Evolutionary conservation across 2,113 vertebrate species (phyloP), one percentile per base, ranked within the genome.

Genomic region (Mesoclemmys tuberculata): DNA sequence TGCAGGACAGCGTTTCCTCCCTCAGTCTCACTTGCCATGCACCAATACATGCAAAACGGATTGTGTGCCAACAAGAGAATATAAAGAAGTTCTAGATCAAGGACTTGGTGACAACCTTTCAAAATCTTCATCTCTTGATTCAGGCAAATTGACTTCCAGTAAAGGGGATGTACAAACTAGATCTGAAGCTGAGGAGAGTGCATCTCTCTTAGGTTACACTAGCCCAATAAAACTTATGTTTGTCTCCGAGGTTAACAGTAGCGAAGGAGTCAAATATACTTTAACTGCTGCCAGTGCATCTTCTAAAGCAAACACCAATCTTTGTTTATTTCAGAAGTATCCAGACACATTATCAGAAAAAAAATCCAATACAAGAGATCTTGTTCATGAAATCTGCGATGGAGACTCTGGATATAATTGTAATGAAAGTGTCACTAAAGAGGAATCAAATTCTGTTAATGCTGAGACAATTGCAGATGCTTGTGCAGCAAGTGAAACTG

Each of bases 191-290:
- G 56, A 29, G 10, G 94, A 94, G 85, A 94, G 80, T 80, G 93
- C 96, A 26, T 68, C 97, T 95, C 56, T 96, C 79, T 83, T 98
- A 79, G 98, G 93, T 92, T 99, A 99, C 95, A 98, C 97, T 79
- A 99, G 99, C 97, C 99, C 99, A 96, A 98, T 99, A 96, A 99
- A 99, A 93, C 99, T 99, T 51, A 99, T 99, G 99, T 99, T 99
- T 98, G 98, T 99, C 86, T 99, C 99, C 26, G 98, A 98, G 58
- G 96, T 99, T 94, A 98, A 98, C 79, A 98, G 98, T 94, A 97
- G 97, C 41, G 98, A 99, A 97, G 99, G 99, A 90, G 82, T 99
- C 68, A 99, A 98, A 97, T 99, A 99, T 26, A 99, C 98, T 85
- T 98, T 99, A 90, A 99, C 99, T 93, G 99, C 99, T 90, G 97